Conservation (phyloP, 35 echinoderm and acorn worm genomes). For the Diadema setosum region DNA sequence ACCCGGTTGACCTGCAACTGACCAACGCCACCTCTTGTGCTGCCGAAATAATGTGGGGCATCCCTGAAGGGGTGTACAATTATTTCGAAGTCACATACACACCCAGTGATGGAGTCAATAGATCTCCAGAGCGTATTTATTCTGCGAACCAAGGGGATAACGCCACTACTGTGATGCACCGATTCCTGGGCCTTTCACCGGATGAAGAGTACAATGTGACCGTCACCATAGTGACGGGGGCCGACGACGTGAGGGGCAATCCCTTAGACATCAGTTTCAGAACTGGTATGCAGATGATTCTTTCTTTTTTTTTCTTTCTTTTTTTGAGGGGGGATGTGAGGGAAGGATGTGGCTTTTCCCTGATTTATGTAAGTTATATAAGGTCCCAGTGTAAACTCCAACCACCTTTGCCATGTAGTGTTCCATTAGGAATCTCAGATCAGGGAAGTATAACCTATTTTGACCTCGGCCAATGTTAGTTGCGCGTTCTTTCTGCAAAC, state of each 20-base stretch:
- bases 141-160: neutral
- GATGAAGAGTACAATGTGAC: neutral
- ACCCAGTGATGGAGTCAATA: neutral
- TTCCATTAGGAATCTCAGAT: too few relatives aligned
- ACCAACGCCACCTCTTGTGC: neutral
- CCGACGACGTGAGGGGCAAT: neutral
- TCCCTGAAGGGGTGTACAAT: neutral
- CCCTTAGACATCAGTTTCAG: neutral
- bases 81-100: neutral
- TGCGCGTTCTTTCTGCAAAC: too few relatives aligned
- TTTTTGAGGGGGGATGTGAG: too few relatives aligned
- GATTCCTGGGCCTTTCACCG: neutral
- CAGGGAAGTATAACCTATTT: too few relatives aligned
- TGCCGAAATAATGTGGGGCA: neutral
- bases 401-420: too few relatives aligned
- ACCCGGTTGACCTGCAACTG: neutral
- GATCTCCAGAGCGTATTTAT: neutral
- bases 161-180: neutral
- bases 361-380: too few relatives aligned
- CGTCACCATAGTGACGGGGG: neutral
- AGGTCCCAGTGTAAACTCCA: too few relatives aligned
- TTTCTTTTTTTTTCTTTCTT: too few relatives aligned
- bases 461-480: too few relatives aligned
- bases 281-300: conserved; percentile 2
- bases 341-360: too few relatives aligned